Base-by-base conservation (phyloP, 2,888 invertebrate species). In the Diloba caeruleocephala region DNA sequence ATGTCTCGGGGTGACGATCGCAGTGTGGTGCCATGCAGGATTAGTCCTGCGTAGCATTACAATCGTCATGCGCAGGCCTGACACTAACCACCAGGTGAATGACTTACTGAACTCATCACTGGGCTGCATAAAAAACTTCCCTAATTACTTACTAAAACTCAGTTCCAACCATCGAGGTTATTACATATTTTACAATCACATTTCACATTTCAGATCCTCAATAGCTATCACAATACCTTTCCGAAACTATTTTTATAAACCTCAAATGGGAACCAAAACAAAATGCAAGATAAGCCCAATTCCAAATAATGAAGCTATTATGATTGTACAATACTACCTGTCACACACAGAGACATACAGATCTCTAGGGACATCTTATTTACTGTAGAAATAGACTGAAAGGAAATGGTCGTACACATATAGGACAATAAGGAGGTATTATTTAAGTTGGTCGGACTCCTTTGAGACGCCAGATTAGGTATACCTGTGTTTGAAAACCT, bases 371-470 rank as follows among this genome's bases (percentile, higher is more conserved):
- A 45, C 12, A 32, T 69, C 39, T 65, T 60, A 50, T 55, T 65
- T 65, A 49, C 60, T 37, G 29, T 43, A 25, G 44, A 45, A 64
- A 70, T 70, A 67, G 66, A 46, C 37, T 13, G n/a, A n/a, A n/a
- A 28, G 43, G 54, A 42, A 23, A 37, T 13, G 21, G 17, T 39
- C n/a, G 26, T 17, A 45, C 57, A 56, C 43, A 63, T 44, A 43
- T 28, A 61, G 13, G 52, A 66, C 45, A 34, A 31, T 41, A 12
- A 38, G 23, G 51, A 41, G 17, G 45, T 52, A 60, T 62, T 66
- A 60, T 61, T 42, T 66, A 52, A 45, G 60, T 66, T 45, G 23
- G 43, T 13, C 7, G 23, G 6, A 31, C 14, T 52, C 67, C 61
- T 45, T 45, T 42, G 41, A 52, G 52, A 13, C 4, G 5, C 28